A percentile compares a stretch with the other conserved stretches of the same genome.
Evolutionary conservation across 2,888 invertebrate genomes (phyloP).

Genomic region (Plebejus anna): DNA sequence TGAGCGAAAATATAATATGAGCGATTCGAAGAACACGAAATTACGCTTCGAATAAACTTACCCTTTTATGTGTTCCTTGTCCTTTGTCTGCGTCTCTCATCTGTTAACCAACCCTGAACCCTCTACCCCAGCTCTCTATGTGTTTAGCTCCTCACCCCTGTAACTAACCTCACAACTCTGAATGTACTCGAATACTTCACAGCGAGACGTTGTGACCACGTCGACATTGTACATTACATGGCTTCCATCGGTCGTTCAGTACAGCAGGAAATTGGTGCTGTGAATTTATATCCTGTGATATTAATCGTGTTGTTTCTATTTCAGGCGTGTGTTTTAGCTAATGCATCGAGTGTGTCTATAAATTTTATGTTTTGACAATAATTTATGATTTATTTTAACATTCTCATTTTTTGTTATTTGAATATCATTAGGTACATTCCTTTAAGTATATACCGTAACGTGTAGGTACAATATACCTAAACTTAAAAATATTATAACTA

Average conservation of each 20-base stretch:
- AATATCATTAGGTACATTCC: background rate
- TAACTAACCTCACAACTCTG: slow-evolving; percentile 75
- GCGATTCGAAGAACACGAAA: slow-evolving; percentile 79
- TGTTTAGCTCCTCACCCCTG: slow-evolving; percentile 78
- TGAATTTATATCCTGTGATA: slow-evolving; percentile 24
- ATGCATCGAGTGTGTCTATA: background rate
- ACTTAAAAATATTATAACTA: background rate
- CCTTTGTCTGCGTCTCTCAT: slow-evolving; percentile 91
- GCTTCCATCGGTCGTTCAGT: slow-evolving; percentile 68
- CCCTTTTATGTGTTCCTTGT: slow-evolving; percentile 82
- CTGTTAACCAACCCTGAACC: slow-evolving; percentile 82
- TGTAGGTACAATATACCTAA: background rate
- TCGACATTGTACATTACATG: slow-evolving; percentile 76
- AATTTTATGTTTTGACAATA: background rate
- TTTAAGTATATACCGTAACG: background rate
- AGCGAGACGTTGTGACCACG: slow-evolving; percentile 63
- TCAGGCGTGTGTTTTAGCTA: background rate
- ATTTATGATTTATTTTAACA: slow-evolving; percentile 6
- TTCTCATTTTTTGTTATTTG: background rate
- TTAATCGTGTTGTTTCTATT: slow-evolving; percentile 21
- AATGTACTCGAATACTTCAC: slow-evolving; percentile 72
- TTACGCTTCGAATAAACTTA: slow-evolving; percentile 79
- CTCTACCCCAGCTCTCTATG: slow-evolving; percentile 77
- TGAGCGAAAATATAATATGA: slow-evolving; percentile 67
- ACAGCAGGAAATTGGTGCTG: slow-evolving; percentile 67